phyloP scores from a whole-genome alignment of 2,888 invertebrate species.

The Himalopsyche kuldschensis region DNA sequence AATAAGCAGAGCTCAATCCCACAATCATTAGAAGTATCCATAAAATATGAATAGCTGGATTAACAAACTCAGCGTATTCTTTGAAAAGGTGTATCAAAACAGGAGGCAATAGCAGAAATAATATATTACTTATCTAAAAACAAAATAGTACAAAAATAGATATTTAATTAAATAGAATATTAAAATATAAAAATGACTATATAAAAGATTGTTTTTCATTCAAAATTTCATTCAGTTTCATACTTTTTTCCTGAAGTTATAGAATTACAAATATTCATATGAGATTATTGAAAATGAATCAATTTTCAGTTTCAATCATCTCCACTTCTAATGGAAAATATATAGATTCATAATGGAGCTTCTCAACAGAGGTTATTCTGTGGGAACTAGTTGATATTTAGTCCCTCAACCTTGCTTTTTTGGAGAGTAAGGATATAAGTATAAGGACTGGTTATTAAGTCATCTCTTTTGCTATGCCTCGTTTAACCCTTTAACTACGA shows the following conservation, averaged over 20 bases:
- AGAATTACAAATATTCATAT: too few relatives aligned
- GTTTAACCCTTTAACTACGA: too few relatives aligned
- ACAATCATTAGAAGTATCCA: constrained; percentile 81
- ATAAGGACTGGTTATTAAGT: too few relatives aligned
- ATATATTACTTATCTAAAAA: constrained; percentile 73
- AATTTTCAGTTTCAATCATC: background rate
- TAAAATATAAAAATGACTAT: background rate
- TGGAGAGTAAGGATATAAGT: too few relatives aligned
- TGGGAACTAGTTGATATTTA: too few relatives aligned
- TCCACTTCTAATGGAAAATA: background rate
- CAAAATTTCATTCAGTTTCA: background rate
- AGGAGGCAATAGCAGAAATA: constrained; percentile 78
- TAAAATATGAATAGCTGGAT: constrained; percentile 76
- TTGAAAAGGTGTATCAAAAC: constrained; percentile 75
- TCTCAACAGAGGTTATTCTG: background rate
- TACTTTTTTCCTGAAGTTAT: too few relatives aligned
- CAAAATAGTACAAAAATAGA: constrained; percentile 7
- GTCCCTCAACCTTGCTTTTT: too few relatives aligned
- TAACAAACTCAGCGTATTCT: constrained; percentile 74
- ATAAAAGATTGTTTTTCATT: background rate
- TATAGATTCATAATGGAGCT: background rate
- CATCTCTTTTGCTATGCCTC: too few relatives aligned
- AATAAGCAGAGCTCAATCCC: constrained; percentile 80
- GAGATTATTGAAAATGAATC: too few relatives aligned
- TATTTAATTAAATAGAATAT: too few relatives aligned